phyloP scores from a whole-genome alignment of 1,140 invertebrate genomes.

The Pseudomyrmex cubaensis region DNA sequence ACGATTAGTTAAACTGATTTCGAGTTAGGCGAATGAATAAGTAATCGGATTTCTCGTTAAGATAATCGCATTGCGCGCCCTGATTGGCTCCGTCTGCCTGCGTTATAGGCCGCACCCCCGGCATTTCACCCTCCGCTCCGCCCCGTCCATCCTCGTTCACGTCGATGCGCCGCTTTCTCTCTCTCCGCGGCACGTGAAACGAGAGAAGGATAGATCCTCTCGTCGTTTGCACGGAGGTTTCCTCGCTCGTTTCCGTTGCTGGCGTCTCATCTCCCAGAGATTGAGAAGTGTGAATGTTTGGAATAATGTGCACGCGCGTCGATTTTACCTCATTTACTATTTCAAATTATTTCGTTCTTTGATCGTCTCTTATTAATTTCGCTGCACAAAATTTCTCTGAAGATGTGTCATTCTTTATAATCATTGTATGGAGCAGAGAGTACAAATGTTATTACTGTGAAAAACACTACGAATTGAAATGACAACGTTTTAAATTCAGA shows the following conservation, averaged over 20 bases:
- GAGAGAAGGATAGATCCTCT: slow-evolving; percentile 17
- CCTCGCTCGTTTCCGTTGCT: slow-evolving; percentile 25
- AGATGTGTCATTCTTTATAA: no score
- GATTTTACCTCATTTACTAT: no score
- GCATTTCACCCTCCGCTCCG: slow-evolving; percentile 59
- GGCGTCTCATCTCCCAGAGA: slow-evolving; percentile 27
- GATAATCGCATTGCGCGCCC: slow-evolving; percentile 84
- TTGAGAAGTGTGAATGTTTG: slow-evolving; percentile 44
- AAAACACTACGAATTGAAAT: neutral
- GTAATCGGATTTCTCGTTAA: slow-evolving; percentile 86
- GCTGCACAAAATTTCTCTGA: no score
- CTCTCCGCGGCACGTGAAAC: neutral
- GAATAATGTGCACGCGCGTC: neutral
- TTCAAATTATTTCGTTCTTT: neutral
- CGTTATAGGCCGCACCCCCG: slow-evolving; percentile 76
- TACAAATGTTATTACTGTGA: neutral
- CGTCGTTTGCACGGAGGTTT: slow-evolving; percentile 29
- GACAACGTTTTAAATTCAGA: neutral
- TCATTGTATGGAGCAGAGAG: neutral
- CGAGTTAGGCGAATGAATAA: slow-evolving; percentile 85
- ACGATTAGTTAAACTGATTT: slow-evolving; percentile 86
- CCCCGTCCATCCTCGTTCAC: slow-evolving; percentile 10
- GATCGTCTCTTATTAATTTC: neutral
- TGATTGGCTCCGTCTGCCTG: slow-evolving; percentile 83
- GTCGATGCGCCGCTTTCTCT: neutral